A percentile compares a stretch with the other conserved stretches of the same genome.
Conservation (phyloP, 2,113 vertebrate genomes). For the Anguilla japonica region DNA sequence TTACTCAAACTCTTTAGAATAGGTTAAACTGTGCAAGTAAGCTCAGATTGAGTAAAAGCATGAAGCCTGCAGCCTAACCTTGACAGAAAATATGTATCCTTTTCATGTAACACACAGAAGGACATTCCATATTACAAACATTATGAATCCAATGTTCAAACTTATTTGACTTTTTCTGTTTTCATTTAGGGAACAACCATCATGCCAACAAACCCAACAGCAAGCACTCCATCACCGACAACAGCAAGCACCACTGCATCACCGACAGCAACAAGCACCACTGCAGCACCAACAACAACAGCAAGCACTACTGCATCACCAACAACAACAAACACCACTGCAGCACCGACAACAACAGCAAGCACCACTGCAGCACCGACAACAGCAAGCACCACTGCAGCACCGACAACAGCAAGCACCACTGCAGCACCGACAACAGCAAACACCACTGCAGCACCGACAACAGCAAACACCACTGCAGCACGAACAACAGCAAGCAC, state of each 20-base stretch:
- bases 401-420: not conserved
- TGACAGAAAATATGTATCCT: not conserved
- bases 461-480: not conserved
- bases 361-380: not conserved
- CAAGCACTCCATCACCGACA: not conserved
- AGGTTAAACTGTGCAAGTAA: not conserved
- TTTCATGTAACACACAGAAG: not conserved
- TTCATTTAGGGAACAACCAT: not conserved
- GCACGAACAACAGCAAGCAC: rapidly evolving
- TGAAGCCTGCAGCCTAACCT: not conserved
- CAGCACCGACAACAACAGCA: not conserved
- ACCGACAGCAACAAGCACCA: not conserved
- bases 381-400: not conserved
- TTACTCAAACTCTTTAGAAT: not conserved
- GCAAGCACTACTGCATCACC: not conserved
- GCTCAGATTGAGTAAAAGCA: not conserved
- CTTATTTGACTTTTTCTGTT: too few species aligned
- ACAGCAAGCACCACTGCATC: not conserved
- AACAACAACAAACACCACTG: not conserved
- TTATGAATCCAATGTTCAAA: too few species aligned
- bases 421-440: not conserved
- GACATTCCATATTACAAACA: too few species aligned
- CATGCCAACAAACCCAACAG: not conserved
- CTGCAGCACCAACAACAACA: not conserved
- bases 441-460: not conserved